These are phyloP conservation scores for Loxodonta africana DNA, from an alignment of 2,113 vertebrate genomes.

Conservation along the genomic window DNA sequence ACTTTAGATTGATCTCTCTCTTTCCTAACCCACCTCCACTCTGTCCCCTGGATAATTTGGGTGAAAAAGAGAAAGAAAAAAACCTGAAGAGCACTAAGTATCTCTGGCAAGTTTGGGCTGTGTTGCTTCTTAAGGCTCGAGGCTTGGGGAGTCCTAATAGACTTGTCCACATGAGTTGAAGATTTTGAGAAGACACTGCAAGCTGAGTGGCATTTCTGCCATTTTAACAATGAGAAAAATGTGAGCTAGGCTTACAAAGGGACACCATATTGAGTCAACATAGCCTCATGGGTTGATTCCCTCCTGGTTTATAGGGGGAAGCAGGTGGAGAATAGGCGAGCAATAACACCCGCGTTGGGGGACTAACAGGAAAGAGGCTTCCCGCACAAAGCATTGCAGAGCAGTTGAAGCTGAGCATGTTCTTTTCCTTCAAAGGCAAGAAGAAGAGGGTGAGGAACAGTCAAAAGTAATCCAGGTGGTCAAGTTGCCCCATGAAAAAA, in stretches of 20 bases:
- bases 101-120: constrained; percentile 13
- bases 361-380: neutral
- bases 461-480: neutral
- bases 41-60: constrained; percentile 48
- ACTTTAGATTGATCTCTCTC: constrained; percentile 76
- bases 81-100: constrained; percentile 8
- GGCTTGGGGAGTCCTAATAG: neutral
- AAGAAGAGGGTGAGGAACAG: neutral
- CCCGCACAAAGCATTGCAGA: neutral
- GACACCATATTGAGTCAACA: accelerated
- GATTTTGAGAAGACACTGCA: neutral
- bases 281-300: neutral
- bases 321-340: neutral
- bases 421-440: neutral
- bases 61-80: constrained; percentile 48
- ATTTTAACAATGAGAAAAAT: neutral
- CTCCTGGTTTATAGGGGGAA: neutral
- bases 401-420: neutral
- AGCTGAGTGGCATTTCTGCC: neutral
- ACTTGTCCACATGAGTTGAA: neutral
- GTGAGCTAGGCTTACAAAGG: neutral
- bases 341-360: neutral
- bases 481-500: neutral
- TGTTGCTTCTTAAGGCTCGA: neutral
- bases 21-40: constrained; percentile 53